A percentile compares a stretch with the other conserved stretches of the same genome.
Conservation (phyloP, 2,888 invertebrate species). For the Calephelis perditalis region DNA sequence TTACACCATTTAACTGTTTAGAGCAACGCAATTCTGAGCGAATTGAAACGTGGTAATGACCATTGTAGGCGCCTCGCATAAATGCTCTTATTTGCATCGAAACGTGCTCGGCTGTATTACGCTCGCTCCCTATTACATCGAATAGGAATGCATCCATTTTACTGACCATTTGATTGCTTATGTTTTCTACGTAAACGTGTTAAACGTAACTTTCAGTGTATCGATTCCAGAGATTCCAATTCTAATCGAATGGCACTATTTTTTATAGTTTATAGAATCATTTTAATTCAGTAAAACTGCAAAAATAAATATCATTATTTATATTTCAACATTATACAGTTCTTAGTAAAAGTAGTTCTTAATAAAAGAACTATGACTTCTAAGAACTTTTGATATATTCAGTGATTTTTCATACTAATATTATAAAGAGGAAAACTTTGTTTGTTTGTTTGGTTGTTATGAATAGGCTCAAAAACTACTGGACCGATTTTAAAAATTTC, state of each 20-base stretch:
- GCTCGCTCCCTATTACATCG: conserved; percentile 40
- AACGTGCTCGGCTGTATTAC: conserved; percentile 57
- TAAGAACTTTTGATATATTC: too few species aligned
- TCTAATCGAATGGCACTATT: background rate
- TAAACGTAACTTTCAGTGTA: conserved; percentile 5
- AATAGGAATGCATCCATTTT: conserved; percentile 43
- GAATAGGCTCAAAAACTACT: too few species aligned
- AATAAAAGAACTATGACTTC: too few species aligned
- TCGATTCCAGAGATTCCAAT: background rate
- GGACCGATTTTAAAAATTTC: too few species aligned
- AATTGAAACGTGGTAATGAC: conserved; percentile 69
- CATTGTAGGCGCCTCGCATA: conserved; percentile 59
- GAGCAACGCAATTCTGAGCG: conserved; percentile 49
- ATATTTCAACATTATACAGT: too few species aligned
- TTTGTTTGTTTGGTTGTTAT: too few species aligned
- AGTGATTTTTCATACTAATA: too few species aligned
- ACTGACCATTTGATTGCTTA: conserved; percentile 36
- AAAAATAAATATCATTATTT: too few species aligned
- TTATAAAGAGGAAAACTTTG: too few species aligned
- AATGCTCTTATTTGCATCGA: conserved; percentile 66
- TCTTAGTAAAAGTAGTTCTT: too few species aligned
- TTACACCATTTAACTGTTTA: conserved; percentile 62
- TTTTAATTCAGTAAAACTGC: too few species aligned
- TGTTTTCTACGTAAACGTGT: conserved; percentile 24
- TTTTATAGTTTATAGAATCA: background rate